A percentile compares a stretch with the other conserved stretches of the same genome.
Evolutionary conservation across 2,888 invertebrate genomes (phyloP).

Genomic region (Seira ritae): DNA sequence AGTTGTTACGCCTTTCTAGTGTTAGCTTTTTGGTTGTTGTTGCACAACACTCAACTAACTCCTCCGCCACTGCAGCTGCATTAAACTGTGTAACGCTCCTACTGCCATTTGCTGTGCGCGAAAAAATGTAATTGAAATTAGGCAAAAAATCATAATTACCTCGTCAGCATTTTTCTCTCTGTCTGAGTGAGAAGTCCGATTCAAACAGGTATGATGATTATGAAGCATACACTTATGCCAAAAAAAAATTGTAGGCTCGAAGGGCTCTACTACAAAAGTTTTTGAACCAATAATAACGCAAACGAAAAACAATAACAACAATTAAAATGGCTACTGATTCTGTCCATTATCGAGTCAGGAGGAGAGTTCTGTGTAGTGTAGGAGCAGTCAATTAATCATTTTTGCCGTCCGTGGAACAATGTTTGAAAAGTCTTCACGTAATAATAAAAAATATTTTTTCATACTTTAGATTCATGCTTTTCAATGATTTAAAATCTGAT

Average conservation of each 20-base stretch:
- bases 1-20: slow-evolving; percentile 46
- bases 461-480: too few species aligned
- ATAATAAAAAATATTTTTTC: too few species aligned
- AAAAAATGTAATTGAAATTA: slow-evolving; percentile 61
- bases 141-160: slow-evolving; percentile 53
- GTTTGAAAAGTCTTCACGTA: too few species aligned
- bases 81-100: neutral
- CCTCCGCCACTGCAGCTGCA: too few species aligned
- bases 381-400: too few species aligned
- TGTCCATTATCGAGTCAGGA: too few species aligned
- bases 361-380: too few species aligned
- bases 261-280: too few species aligned
- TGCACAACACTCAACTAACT: neutral
- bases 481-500: too few species aligned
- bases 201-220: neutral
- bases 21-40: slow-evolving; percentile 12
- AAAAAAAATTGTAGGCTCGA: too few species aligned
- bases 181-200: neutral
- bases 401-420: too few species aligned
- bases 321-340: neutral
- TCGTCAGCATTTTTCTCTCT: slow-evolving; percentile 15
- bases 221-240: neutral
- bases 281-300: neutral
- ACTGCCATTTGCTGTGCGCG: slow-evolving; percentile 13
- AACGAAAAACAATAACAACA: neutral